phyloP scores from a whole-genome alignment of 2,113 vertebrate genomes.

The Leucosticte australis region DNA sequence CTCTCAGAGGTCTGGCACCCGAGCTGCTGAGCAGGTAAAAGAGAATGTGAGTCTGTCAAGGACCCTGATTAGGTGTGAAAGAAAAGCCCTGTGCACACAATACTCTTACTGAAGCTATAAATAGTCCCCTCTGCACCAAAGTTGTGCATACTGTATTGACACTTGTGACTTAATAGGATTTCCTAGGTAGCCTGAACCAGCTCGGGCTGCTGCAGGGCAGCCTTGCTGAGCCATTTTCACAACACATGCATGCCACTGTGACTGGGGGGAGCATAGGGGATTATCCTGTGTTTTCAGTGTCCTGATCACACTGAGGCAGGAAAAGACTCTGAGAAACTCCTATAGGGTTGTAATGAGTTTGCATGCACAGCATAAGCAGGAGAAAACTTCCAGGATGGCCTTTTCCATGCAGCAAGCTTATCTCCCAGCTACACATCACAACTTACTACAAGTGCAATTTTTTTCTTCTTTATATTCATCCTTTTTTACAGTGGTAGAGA shows the following conservation, averaged over 20 bases:
- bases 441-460: background rate
- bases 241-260: background rate
- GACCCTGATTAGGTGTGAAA: background rate
- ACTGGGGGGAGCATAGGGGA: background rate
- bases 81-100: constrained; percentile 9
- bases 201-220: background rate
- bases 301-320: background rate
- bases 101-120: constrained; percentile 45
- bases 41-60: background rate
- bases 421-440: background rate
- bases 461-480: background rate
- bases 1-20: background rate
- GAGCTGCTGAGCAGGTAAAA: background rate
- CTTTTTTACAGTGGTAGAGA: background rate
- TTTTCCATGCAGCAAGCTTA: background rate
- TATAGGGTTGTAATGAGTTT: background rate
- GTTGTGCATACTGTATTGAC: background rate
- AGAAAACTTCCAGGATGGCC: background rate
- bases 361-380: fast-evolving
- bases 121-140: constrained; percentile 11
- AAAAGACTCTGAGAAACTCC: background rate
- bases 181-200: background rate
- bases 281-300: background rate
- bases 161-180: constrained; percentile 52
- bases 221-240: background rate